These are phyloP conservation scores for Octomys mimax DNA, from an alignment of 2,797 vertebrate genomes.

Conservation along the genomic window DNA sequence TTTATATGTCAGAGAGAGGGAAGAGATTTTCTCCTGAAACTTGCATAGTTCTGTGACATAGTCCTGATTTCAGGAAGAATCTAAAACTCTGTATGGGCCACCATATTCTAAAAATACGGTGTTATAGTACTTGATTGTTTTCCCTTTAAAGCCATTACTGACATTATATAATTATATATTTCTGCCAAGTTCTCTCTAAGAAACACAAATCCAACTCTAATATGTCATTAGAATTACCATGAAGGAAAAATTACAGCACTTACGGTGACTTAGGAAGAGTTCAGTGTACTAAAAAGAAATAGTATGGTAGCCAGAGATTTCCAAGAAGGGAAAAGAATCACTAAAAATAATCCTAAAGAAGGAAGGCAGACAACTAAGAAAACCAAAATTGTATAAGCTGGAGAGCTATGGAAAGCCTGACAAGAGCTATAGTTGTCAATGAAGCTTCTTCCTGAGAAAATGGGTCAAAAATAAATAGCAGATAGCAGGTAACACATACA, in stretches of 20 bases:
- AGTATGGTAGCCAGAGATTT: not conserved
- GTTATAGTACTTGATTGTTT: not conserved
- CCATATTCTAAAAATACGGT: not conserved
- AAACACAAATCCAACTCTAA: not conserved
- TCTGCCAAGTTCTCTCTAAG: not conserved
- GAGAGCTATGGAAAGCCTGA: not conserved
- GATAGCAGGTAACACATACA: not conserved
- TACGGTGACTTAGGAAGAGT: not conserved
- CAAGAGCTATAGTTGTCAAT: not conserved
- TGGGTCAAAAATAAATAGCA: not conserved
- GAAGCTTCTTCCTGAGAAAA: not conserved
- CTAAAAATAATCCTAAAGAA: not conserved
- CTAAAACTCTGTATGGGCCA: not conserved
- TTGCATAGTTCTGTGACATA: not conserved
- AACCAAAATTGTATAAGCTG: not conserved
- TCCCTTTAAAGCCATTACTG: not conserved
- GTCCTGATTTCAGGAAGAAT: not conserved
- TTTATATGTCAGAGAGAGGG: not conserved
- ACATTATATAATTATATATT: not conserved
- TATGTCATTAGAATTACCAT: not conserved
- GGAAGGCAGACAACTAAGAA: rapidly evolving
- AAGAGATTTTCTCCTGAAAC: not conserved
- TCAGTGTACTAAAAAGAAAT: not conserved
- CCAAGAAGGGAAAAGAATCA: not conserved
- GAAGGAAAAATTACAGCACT: not conserved